Evolutionary conservation across 2,797 vertebrate genomes (phyloP).

Genomic region (Carapus acus): DNA sequence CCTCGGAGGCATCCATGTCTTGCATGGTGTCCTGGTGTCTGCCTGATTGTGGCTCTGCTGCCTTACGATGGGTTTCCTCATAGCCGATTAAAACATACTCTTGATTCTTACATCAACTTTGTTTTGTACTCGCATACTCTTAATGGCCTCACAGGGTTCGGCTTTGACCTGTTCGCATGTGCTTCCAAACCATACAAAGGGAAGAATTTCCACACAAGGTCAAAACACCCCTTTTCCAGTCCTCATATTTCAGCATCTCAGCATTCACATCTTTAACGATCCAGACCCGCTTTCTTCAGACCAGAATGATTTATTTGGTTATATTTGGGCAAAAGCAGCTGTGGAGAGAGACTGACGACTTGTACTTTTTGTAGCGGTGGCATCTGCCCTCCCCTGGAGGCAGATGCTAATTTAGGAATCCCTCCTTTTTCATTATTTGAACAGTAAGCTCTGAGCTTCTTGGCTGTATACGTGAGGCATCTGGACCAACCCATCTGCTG

Average conservation of each 20-base stretch:
- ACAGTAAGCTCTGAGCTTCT: slow-evolving; percentile 20
- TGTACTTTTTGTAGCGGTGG: slow-evolving; percentile 38
- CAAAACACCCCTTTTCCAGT: slow-evolving; percentile 34
- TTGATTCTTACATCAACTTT: slow-evolving; percentile 6
- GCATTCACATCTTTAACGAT: slow-evolving; percentile 15
- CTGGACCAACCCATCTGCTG: slow-evolving; percentile 35
- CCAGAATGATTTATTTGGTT: slow-evolving; percentile 50
- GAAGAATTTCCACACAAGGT: slow-evolving; percentile 26
- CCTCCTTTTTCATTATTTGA: slow-evolving; percentile 52
- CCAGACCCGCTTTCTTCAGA: slow-evolving; percentile 15
- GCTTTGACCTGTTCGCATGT: too few species aligned
- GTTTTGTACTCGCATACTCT: neutral
- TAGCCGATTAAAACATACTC: neutral
- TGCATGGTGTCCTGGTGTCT: neutral
- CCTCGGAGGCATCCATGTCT: neutral
- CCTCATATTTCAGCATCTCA: slow-evolving; percentile 42
- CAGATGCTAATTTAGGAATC: slow-evolving; percentile 50
- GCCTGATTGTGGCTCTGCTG: neutral
- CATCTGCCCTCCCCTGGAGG: slow-evolving; percentile 32
- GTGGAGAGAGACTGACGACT: slow-evolving; percentile 30
- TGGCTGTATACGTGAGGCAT: slow-evolving; percentile 30
- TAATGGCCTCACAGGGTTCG: too few species aligned
- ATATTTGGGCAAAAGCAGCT: slow-evolving; percentile 40
- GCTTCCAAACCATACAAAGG: neutral
- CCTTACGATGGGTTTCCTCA: neutral